Evolutionary conservation across 2,797 vertebrate genomes (phyloP).

Genomic region (Amblyraja radiata): DNA sequence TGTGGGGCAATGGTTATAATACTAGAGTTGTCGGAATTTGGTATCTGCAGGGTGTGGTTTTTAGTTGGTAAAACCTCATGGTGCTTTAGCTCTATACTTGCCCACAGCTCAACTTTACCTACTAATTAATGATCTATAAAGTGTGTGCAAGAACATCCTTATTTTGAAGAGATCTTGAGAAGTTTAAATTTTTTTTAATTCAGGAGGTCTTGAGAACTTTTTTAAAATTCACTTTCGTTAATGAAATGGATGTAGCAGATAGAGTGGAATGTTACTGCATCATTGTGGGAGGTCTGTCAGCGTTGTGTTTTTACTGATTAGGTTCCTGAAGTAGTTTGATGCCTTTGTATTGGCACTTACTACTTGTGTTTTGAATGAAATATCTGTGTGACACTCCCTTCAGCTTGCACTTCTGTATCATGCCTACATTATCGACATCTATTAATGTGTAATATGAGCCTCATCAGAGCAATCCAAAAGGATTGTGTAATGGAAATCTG

Average conservation of each 20-base stretch:
- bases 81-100: background rate
- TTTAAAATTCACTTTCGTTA: background rate
- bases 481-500: background rate
- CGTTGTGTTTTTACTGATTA: background rate
- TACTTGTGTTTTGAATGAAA: no score
- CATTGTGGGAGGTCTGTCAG: background rate
- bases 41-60: background rate
- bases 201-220: background rate
- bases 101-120: background rate
- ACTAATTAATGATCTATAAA: background rate
- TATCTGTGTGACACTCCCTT: background rate
- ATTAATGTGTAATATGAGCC: background rate
- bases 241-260: background rate
- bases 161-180: background rate
- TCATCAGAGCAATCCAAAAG: background rate
- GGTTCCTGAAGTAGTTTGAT: background rate
- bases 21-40: background rate
- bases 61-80: background rate
- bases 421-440: background rate
- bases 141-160: background rate
- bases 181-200: background rate
- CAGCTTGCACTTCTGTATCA: background rate
- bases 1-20: background rate
- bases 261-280: background rate
- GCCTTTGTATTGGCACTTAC: background rate